These are phyloP conservation scores for Cephalotes varians DNA, from an alignment of 2,888 invertebrate genomes.

Conservation along the genomic window DNA sequence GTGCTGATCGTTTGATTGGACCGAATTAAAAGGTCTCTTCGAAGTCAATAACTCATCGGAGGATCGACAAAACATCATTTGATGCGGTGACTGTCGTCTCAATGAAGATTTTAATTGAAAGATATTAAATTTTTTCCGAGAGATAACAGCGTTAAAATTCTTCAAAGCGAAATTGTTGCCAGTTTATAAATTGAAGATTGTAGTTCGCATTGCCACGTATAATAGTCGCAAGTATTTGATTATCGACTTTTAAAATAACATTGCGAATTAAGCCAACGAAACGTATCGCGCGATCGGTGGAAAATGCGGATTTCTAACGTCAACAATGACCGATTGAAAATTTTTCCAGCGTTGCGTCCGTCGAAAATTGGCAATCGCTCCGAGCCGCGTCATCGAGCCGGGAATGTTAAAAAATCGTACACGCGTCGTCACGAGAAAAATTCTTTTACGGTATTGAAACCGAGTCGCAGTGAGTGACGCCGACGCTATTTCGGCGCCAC, in stretches of 20 bases:
- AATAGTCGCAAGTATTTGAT: too few relatives aligned
- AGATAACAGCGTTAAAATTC: background rate
- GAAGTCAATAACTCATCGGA: conserved; percentile 50
- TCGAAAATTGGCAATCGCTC: conserved; percentile 1
- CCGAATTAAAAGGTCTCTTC: conserved; percentile 53
- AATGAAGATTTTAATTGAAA: background rate
- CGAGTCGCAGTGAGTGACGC: conserved; percentile 60
- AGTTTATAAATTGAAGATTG: background rate
- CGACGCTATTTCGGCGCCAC: conserved; percentile 68
- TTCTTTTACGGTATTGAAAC: conserved; percentile 57
- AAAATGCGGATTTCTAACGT: background rate
- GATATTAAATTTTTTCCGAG: background rate
- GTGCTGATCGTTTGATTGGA: conserved; percentile 61
- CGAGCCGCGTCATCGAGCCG: conserved; percentile 7
- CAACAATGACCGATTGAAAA: background rate
- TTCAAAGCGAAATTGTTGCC: background rate
- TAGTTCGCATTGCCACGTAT: background rate
- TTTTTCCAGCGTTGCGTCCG: background rate
- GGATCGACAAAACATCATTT: conserved; percentile 53
- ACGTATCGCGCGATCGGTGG: background rate
- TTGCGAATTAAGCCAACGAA: background rate
- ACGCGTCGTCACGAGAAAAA: conserved; percentile 33
- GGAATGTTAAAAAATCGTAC: conserved; percentile 2
- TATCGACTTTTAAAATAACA: background rate
- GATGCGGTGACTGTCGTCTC: conserved; percentile 26